phyloP scores from a whole-genome alignment of 2,888 invertebrate genomes.

The Lacanobia wlatinum region DNA sequence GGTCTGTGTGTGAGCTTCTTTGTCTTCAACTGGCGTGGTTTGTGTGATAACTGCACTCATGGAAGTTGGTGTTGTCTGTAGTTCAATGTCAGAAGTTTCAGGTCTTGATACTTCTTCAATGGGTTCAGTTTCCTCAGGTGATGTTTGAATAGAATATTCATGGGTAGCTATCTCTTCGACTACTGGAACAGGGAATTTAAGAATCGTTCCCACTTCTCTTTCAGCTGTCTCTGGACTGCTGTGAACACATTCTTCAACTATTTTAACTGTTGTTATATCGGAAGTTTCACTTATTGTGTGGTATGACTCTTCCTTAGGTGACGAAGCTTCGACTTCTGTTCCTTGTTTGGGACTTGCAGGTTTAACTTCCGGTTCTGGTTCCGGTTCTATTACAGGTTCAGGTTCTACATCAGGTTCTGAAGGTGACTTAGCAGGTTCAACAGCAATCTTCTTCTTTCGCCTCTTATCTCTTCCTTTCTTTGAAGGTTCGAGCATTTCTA shows the following conservation, averaged over 20 bases:
- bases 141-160: constrained; percentile 91
- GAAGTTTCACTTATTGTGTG: constrained; percentile 91
- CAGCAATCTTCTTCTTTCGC: constrained; percentile 86
- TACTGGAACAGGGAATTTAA: constrained; percentile 91
- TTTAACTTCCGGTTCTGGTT: constrained; percentile 74
- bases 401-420: constrained; percentile 57
- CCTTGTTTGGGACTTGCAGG: constrained; percentile 86
- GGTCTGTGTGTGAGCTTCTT: constrained; percentile 85
- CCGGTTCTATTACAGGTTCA: constrained; percentile 56
- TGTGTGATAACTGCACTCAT: constrained; percentile 90
- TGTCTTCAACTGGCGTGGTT: constrained; percentile 90
- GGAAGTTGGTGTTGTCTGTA: constrained; percentile 90
- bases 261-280: constrained; percentile 91
- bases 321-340: constrained; percentile 87
- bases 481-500: constrained; percentile 75
- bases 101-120: constrained; percentile 74
- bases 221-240: constrained; percentile 86
- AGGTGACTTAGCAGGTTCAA: constrained; percentile 71
- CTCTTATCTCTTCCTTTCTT: constrained; percentile 86
- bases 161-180: constrained; percentile 91
- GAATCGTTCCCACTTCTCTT: constrained; percentile 88
- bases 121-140: constrained; percentile 89
- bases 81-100: constrained; percentile 81
- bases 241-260: constrained; percentile 92
- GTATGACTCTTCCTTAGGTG: constrained; percentile 91